Evolutionary conservation across 1,140 invertebrate species (phyloP).

Genomic region (Octopus bimaculoides): DNA sequence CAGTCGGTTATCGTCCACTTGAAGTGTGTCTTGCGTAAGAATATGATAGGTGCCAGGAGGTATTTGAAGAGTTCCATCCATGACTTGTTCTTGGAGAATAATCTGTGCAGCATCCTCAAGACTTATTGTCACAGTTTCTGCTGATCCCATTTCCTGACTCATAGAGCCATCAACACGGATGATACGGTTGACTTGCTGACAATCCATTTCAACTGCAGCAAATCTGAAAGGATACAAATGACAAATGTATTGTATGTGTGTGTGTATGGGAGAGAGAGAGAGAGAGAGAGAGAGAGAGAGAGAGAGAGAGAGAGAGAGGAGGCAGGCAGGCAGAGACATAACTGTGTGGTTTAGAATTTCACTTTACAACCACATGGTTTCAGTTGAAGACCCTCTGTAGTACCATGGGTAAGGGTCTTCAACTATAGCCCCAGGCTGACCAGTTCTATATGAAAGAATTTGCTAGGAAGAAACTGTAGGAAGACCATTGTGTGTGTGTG

Average conservation of each 20-base stretch:
- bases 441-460: no score
- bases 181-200: neutral
- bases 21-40: constrained; percentile 30
- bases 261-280: constrained; percentile 19
- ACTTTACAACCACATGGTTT: no score
- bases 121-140: constrained; percentile 37
- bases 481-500: no score
- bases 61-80: constrained; percentile 30
- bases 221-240: neutral
- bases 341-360: no score
- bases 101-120: constrained; percentile 40
- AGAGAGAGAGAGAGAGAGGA: constrained; percentile 15
- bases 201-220: neutral
- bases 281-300: constrained; percentile 15
- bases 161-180: neutral
- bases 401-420: no score
- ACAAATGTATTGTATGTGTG: neutral
- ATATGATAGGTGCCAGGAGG: constrained; percentile 40
- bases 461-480: no score
- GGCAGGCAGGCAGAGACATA: neutral
- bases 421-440: no score
- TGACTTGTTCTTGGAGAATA: constrained; percentile 33
- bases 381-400: no score
- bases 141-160: constrained; percentile 6
- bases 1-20: constrained; percentile 17